Evolutionary conservation across 2,888 invertebrate species (phyloP), one percentile per base, ranked within the genome.

Genomic region (Synergus itoensis): DNA sequence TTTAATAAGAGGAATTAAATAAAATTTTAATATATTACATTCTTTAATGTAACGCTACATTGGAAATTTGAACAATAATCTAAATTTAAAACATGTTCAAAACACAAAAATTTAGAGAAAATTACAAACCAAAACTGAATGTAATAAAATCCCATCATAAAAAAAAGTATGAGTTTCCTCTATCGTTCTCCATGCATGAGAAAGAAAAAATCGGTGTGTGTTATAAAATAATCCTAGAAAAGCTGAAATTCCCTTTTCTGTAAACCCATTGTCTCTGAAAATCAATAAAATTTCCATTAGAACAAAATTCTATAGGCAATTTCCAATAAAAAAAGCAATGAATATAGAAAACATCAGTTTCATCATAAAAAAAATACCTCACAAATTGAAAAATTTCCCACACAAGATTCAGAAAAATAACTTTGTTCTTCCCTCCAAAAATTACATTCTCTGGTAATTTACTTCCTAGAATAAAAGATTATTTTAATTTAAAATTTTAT

Each of bases 341-440:
- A 91, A 81, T 79, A 87, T 80, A n/a, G 87, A 85, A 12, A 89
- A 89, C 77, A 87, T 83, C 28, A 84, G 80, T 57, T 18, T 84
- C 88, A 87, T 21, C 86, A 87, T 16, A 84, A 84, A 73, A 73
- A 88, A 43, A 45, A 57, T 89, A 90, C 90, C 89, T 88, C 60
- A 85, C 77, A 45, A 88, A 87, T 80, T 82, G 85, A 45, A 91
- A 87, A 81, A 88, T 85, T 81, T 90, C 86, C 88, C 88, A 90
- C 57, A 85, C 80, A 40, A 89, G 77, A 77, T 83, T 83, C 36
- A 85, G 76, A 81, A 89, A 85, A 80, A 88, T 80, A 28, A 84
- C 3, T 57, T 18, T 57, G 57, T 57, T 57, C 18, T 57, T 57
- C 9, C 57, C 57, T 57, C 77, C n/a, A 65, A 84, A 84, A 43